Conservation (phyloP, 2,113 vertebrate species). For the Pituophis catenifer region DNA sequence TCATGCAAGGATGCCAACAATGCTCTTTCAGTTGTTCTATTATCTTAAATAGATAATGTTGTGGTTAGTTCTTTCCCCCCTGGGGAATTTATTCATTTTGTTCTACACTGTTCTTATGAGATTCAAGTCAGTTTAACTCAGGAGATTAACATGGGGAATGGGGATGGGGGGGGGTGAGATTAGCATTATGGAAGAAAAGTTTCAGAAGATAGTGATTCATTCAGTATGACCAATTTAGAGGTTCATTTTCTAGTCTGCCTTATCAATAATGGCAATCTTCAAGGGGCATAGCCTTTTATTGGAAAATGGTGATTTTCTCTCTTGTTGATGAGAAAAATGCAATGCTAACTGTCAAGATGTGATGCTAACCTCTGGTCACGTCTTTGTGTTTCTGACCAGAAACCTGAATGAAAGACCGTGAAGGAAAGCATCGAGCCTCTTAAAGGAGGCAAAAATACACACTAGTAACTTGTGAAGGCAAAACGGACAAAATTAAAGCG, state of each 20-base stretch:
- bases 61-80: not conserved
- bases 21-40: not conserved
- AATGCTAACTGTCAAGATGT: constrained; percentile 23
- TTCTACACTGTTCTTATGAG: constrained; percentile 20
- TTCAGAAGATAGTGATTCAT: not conserved
- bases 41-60: constrained; percentile 21
- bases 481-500: constrained; percentile 47
- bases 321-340: constrained; percentile 29
- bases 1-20: not conserved
- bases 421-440: constrained; percentile 26
- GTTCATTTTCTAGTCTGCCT: constrained; percentile 7
- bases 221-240: constrained; percentile 8
- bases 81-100: constrained; percentile 23
- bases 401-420: constrained; percentile 22
- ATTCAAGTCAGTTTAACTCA: constrained; percentile 11
- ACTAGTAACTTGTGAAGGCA: constrained; percentile 45
- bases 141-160: not conserved
- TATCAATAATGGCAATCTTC: constrained; percentile 19
- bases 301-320: constrained; percentile 21
- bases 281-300: not conserved
- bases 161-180: not conserved
- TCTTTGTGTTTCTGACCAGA: constrained; percentile 43
- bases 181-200: not conserved
- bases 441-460: not conserved
- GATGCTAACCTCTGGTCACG: constrained; percentile 6